Evolutionary conservation across 2,797 vertebrate genomes (phyloP), one percentile per base, ranked within the genome.

Genomic region (Sorex maritimensis): DNA sequence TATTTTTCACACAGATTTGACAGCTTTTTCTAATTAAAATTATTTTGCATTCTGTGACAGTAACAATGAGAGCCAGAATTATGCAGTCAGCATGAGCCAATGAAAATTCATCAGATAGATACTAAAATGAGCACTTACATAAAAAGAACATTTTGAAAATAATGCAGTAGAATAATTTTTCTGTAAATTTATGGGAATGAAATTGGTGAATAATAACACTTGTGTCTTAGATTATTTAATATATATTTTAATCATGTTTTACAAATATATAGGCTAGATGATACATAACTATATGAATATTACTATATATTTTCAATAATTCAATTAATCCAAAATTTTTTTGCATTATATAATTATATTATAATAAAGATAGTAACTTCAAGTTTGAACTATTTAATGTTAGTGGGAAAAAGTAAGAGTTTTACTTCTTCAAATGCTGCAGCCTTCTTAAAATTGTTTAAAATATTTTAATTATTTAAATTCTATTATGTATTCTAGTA

Each of bases 391-490:
- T 61, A 2, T 87, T 82, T 81, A 67, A 77, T 34, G 75, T 90
- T 75, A 90, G 34, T 68, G 8, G 58, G 81, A 87, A 24, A 1
- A 72, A 87, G 23, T 1, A 74, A 81, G 55, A 0, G 3, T 52
- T 72, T 72, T 89, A 38, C 26, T 92, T 77, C 9, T 2, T 90
- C 41, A 67, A 81, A 90, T 14, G 52, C 11, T 81, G 30, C 1
- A 15, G 52, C 75, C 10, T 49, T 77, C 44, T 34, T 34, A 90
- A 85, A 55, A 85, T 5, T 21, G n/a, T 68, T 21, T 12, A 67
- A 85, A n/a, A 24, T 72, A 65, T 74, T 92, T 90, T 81, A 46
- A 73, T 72, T 80, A 0, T 73, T 74, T 69, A 46, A 79, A 90
- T 90, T 24, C 30, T 41, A 63, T n/a, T 61, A 1, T 7, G n/a